Evolutionary conservation across 2,797 vertebrate species (phyloP).

Genomic region (Poecilia picta): DNA sequence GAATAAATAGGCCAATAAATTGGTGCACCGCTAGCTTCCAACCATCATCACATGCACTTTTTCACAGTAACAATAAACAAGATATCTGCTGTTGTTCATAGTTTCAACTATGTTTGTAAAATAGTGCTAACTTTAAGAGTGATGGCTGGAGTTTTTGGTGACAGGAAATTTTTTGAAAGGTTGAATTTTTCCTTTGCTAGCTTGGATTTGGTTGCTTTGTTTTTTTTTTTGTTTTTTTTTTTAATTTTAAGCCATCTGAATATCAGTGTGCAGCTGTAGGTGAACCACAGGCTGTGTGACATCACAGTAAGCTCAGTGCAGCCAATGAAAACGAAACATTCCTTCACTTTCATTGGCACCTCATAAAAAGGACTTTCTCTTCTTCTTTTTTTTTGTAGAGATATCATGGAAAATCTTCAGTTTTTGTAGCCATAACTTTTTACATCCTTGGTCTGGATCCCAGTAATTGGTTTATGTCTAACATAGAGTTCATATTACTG

Average conservation of each 20-base stretch:
- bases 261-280: neutral
- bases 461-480: neutral
- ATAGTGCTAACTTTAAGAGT: neutral
- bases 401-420: neutral
- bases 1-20: neutral
- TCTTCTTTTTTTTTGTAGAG: neutral
- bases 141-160: neutral
- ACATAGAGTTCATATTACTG: neutral
- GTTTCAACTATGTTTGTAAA: neutral
- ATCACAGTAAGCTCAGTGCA: neutral
- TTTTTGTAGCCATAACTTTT: neutral
- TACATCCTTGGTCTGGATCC: neutral
- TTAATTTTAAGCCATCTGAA: neutral
- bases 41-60: neutral
- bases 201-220: too few relatives aligned
- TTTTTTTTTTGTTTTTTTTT: neutral
- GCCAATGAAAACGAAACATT: neutral
- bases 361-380: neutral
- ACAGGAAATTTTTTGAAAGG: neutral
- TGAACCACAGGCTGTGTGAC: neutral
- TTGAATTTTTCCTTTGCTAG: neutral
- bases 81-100: neutral
- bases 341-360: neutral
- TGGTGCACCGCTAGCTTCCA: neutral
- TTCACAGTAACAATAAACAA: neutral